Conservation (phyloP, 2,797 vertebrate genomes). For the Presbytis comata region DNA sequence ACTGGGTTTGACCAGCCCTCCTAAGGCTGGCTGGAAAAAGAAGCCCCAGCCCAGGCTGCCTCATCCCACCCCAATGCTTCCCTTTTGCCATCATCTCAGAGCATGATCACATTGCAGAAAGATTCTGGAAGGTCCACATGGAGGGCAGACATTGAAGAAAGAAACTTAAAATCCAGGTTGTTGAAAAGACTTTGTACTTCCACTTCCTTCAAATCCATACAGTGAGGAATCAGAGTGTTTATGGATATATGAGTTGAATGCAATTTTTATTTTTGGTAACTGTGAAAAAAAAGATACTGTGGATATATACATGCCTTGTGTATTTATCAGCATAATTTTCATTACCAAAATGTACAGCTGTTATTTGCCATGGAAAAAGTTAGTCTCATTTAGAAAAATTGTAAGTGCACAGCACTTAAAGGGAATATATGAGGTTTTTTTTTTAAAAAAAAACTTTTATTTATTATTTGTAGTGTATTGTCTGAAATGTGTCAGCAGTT, state of each 20-base stretch:
- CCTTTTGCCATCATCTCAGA: conserved; percentile 73
- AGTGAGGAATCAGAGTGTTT: conserved; percentile 70
- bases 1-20: conserved; percentile 72
- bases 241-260: conserved; percentile 78
- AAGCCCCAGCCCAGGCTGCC: conserved; percentile 77
- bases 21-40: conserved; percentile 53
- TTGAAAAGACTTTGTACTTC: conserved; percentile 66
- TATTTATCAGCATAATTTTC: conserved; percentile 83
- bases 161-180: conserved; percentile 36
- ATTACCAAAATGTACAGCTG: conserved; percentile 81
- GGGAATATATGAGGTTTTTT: conserved; percentile 77
- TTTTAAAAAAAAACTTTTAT: conserved; percentile 76
- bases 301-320: conserved; percentile 84
- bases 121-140: conserved; percentile 35
- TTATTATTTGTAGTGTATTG: conserved; percentile 83
- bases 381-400: conserved; percentile 74
- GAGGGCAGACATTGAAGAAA: conserved; percentile 65
- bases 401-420: conserved; percentile 81
- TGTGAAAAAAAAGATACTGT: conserved; percentile 86
- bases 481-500: conserved; percentile 75
- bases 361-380: conserved; percentile 80
- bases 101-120: conserved; percentile 69
- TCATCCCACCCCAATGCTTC: conserved; percentile 66
- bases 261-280: conserved; percentile 84
- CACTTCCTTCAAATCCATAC: conserved; percentile 48